Base-by-base conservation (phyloP, 2,888 invertebrate species). In the Nomada ruficornis region DNA sequence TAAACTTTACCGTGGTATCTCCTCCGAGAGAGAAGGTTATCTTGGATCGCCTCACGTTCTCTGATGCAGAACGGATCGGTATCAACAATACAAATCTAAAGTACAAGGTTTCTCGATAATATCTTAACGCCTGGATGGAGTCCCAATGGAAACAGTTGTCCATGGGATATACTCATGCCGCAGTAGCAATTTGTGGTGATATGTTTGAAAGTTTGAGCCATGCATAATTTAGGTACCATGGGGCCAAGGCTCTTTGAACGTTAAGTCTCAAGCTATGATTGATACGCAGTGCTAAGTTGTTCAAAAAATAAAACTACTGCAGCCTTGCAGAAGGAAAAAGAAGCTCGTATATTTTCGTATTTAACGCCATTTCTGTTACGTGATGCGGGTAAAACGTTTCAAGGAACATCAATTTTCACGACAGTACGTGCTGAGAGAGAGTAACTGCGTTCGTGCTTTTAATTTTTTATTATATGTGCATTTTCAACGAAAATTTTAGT, bases 151-250 rank as follows among this genome's bases (percentile, higher is more conserved):
- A 47, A 23, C 52, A 47, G 59, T 74, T 62, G 42, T 13, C 47
- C 75, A 20, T 62, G 73, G 76, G 67, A 70, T 70, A 71, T 47
- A 26, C 55, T 60, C 62, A 11, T 26, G 36, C 44, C 54, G 67
- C 29, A 55, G 50, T 50, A 68, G 59, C 65, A 80, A 84, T 84
- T 84, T 76, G 72, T 70, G 54, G 42, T 54, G 57, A 69, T 77
- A 60, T 62, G 36, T 65, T 74, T 60, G 63, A 65, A 80, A 69
- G 36, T 63, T 76, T 70, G 29, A 26, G 42, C 23, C 52, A 29
- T 47, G 60, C 57, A 60, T 64, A 76, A 83, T 70, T 83, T 67
- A 80, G 77, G 55, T 55, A 76, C 69, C 67, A 42, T 57, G 63
- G 62, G 59, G 15, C 54, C 23, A 23, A 57, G 59, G 29, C 47